These are phyloP conservation scores for Pterocles burchelli DNA, from an alignment of 2,113 vertebrate species.

Conservation along the genomic window DNA sequence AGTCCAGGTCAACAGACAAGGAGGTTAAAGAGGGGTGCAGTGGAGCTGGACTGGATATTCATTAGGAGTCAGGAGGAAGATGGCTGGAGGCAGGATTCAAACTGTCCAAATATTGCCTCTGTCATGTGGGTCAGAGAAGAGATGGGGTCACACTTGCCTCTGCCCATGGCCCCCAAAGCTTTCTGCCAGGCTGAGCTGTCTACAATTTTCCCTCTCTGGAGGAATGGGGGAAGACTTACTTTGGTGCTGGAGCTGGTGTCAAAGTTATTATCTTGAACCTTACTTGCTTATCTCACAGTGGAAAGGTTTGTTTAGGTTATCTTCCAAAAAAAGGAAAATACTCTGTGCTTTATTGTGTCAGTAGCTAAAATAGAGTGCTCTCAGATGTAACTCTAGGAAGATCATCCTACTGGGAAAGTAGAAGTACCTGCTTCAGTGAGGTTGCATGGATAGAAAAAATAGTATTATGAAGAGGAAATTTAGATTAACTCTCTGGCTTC, in stretches of 20 bases:
- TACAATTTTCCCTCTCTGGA: neutral
- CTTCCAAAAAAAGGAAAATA: neutral
- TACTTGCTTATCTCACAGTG: neutral
- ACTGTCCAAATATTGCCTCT: neutral
- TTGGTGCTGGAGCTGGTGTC: neutral
- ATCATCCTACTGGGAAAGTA: neutral
- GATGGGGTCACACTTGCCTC: neutral
- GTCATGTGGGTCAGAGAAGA: neutral
- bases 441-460: neutral
- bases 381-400: neutral
- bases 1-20: neutral
- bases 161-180: neutral
- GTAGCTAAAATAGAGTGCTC: neutral
- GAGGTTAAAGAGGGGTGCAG: neutral
- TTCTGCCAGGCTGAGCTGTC: neutral
- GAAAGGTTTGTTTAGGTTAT: neutral
- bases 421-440: neutral
- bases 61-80: neutral
- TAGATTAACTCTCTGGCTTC: neutral
- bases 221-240: neutral
- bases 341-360: neutral
- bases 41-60: neutral
- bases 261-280: neutral
- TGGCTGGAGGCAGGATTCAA: neutral
- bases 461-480: neutral